Evolutionary conservation across 2,888 invertebrate genomes (phyloP).

Genomic region (Acanthosepion pharaonis): DNA sequence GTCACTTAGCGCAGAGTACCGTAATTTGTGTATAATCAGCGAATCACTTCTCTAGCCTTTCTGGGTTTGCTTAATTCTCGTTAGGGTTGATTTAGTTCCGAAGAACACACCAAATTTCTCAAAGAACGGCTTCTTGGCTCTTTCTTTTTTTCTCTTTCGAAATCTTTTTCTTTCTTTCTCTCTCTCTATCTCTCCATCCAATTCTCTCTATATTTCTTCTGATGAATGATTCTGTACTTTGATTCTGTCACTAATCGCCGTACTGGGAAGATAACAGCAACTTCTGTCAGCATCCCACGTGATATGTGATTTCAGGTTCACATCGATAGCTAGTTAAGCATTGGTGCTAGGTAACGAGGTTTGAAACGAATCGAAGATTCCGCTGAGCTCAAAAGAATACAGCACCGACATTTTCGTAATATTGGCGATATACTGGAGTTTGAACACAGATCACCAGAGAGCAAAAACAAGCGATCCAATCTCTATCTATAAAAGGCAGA

Average conservation of each 20-base stretch:
- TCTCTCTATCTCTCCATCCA: too few species aligned
- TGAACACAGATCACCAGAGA: too few species aligned
- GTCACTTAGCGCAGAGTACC: neutral
- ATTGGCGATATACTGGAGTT: too few species aligned
- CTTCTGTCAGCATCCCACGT: neutral
- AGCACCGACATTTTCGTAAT: too few species aligned
- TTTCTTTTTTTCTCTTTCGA: too few species aligned
- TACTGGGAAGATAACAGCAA: neutral
- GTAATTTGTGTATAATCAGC: neutral
- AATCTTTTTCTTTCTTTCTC: too few species aligned
- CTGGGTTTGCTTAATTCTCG: neutral
- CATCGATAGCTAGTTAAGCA: neutral
- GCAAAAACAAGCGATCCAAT: too few species aligned
- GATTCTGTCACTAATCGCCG: neutral
- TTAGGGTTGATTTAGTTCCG: neutral
- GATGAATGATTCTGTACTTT: neutral
- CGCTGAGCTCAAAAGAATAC: too few species aligned
- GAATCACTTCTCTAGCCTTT: neutral
- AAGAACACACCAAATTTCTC: neutral
- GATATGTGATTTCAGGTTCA: neutral
- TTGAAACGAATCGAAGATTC: neutral
- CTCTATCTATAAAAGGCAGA: too few species aligned
- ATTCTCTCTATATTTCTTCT: neutral
- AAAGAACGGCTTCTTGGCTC: neutral
- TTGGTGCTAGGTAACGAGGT: neutral